Percentiles rank a stretch among this genome's conserved stretches.
Conservation (phyloP, 1,140 invertebrate genomes). For the Leptinotarsa undecemlineata region DNA sequence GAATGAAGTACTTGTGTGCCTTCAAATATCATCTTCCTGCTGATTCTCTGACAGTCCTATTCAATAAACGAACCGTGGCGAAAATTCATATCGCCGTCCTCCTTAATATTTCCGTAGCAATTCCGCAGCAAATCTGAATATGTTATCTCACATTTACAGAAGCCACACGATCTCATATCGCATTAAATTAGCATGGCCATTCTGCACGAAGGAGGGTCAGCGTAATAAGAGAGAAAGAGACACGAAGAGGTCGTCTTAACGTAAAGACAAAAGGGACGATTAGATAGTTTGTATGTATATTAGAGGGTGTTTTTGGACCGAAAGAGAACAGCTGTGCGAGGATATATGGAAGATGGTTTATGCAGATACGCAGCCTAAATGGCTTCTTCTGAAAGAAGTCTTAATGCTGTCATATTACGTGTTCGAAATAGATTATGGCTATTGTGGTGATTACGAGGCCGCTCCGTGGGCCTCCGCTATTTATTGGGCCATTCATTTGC, state of each 20-base stretch:
- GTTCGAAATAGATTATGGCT: slow-evolving; percentile 54
- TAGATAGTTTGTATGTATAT: slow-evolving; percentile 50
- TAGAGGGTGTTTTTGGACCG: slow-evolving; percentile 35
- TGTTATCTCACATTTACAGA: slow-evolving; percentile 21
- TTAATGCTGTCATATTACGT: slow-evolving; percentile 55
- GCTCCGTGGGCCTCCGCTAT: slow-evolving; percentile 49
- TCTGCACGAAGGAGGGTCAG: slow-evolving; percentile 25
- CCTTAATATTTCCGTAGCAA: no score
- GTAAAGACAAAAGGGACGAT: slow-evolving; percentile 46
- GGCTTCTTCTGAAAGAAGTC: slow-evolving; percentile 50
- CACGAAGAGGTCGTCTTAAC: slow-evolving; percentile 32
- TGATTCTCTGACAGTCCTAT: no score
- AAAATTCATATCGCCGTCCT: no score
- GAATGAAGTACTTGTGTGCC: no score
- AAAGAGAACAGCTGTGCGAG: slow-evolving; percentile 43
- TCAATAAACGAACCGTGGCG: no score
- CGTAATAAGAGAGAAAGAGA: slow-evolving; percentile 27
- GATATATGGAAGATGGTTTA: slow-evolving; percentile 48
- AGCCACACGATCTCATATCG: slow-evolving; percentile 12
- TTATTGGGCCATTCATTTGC: slow-evolving; percentile 39
- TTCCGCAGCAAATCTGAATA: neutral
- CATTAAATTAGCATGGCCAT: slow-evolving; percentile 35
- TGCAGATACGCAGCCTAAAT: slow-evolving; percentile 50
- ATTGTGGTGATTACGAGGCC: slow-evolving; percentile 53
- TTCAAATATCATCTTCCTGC: no score